These are phyloP conservation scores for Apodemia duryi DNA, from an alignment of 2,888 invertebrate species.

Conservation along the genomic window DNA sequence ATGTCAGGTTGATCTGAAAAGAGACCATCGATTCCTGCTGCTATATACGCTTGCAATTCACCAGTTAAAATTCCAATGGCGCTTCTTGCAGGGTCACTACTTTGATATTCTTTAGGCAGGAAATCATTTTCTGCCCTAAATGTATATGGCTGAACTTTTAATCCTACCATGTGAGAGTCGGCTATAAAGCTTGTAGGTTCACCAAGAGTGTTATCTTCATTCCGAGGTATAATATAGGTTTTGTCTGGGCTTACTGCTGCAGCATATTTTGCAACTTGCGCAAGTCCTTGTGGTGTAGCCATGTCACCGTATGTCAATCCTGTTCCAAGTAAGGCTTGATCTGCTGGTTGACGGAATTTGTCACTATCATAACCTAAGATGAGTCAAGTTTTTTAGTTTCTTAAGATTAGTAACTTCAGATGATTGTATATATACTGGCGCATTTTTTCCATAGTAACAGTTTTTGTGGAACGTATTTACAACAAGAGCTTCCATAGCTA, in stretches of 20 bases:
- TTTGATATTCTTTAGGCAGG: constrained; percentile 56
- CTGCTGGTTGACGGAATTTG: constrained; percentile 46
- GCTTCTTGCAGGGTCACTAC: constrained; percentile 39
- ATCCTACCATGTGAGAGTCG: constrained; percentile 57
- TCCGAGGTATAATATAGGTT: constrained; percentile 56
- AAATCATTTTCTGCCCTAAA: constrained; percentile 61
- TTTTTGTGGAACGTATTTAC: constrained; percentile 57
- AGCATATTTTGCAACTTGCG: constrained; percentile 60
- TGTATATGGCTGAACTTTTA: constrained; percentile 67
- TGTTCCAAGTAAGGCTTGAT: constrained; percentile 48
- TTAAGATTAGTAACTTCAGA: constrained; percentile 66
- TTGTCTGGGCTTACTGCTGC: constrained; percentile 67
- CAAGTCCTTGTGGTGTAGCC: constrained; percentile 60
- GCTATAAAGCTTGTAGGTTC: constrained; percentile 51
- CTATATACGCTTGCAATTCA: constrained; percentile 53
- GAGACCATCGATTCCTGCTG: constrained; percentile 61
- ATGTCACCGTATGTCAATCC: constrained; percentile 58
- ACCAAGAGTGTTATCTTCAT: constrained; percentile 46
- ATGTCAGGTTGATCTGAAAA: constrained; percentile 67
- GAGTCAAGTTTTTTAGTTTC: constrained; percentile 54
- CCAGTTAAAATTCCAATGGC: constrained; percentile 53
- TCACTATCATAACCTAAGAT: constrained; percentile 47
- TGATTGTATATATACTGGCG: constrained; percentile 64
- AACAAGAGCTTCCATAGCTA: constrained; percentile 57
- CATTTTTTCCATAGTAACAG: constrained; percentile 49